A percentile compares a stretch with the other conserved stretches of the same genome.
Evolutionary conservation across 2,888 invertebrate genomes (phyloP).

Genomic region (Agriopis aurantiaria): DNA sequence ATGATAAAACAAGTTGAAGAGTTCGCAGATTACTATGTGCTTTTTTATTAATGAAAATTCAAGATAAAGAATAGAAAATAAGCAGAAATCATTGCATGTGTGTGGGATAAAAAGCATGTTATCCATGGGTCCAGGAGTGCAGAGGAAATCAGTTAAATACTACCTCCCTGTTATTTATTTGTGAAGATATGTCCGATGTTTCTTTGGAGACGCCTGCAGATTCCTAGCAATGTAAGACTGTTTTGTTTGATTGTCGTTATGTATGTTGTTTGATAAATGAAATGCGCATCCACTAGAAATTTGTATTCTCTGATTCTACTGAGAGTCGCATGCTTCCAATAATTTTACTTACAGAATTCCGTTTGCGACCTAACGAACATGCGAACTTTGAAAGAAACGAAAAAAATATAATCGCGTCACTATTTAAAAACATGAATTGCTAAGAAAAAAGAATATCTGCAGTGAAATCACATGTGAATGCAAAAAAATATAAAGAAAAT

Average conservation of each 20-base stretch:
- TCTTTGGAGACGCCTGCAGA: slow-evolving; percentile 11
- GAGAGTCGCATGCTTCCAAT: slow-evolving; percentile 65
- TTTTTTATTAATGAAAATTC: neutral
- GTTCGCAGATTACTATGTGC: neutral
- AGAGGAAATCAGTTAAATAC: slow-evolving; percentile 5
- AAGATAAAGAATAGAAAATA: slow-evolving; percentile 11
- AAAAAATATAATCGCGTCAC: slow-evolving; percentile 43
- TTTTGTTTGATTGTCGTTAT: slow-evolving; percentile 19
- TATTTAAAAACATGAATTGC: slow-evolving; percentile 76
- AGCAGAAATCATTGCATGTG: slow-evolving; percentile 3
- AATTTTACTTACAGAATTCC: slow-evolving; percentile 52
- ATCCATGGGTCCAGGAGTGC: slow-evolving; percentile 15
- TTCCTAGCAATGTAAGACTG: slow-evolving; percentile 20
- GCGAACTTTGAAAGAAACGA: slow-evolving; percentile 56
- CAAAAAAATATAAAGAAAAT: slow-evolving; percentile 72
- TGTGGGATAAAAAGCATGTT: slow-evolving; percentile 11
- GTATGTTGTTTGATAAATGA: slow-evolving; percentile 66
- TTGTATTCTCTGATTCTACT: slow-evolving; percentile 49
- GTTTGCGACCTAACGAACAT: slow-evolving; percentile 63
- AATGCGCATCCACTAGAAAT: slow-evolving; percentile 78
- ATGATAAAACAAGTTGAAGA: slow-evolving; percentile 8
- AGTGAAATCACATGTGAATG: slow-evolving; percentile 87
- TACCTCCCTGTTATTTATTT: slow-evolving; percentile 13
- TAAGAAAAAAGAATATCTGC: slow-evolving; percentile 75
- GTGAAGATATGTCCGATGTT: slow-evolving; percentile 4